Percentiles rank a stretch among this genome's conserved stretches.
Evolutionary conservation across 2,797 vertebrate genomes (phyloP).

Genomic region (Myioborus miniatus): DNA sequence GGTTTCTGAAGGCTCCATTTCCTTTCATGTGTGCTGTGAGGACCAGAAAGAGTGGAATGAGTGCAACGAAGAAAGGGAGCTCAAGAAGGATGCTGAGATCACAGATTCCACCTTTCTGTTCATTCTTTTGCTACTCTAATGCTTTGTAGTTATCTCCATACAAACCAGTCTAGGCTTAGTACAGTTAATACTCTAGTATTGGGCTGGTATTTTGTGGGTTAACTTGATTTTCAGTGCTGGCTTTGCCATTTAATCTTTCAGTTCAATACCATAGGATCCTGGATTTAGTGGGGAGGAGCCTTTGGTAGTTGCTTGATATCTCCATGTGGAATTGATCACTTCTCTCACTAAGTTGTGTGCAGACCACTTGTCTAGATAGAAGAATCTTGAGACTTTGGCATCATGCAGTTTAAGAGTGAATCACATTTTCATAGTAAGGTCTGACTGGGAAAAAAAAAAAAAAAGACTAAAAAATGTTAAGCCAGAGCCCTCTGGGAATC

Average conservation of each 20-base stretch:
- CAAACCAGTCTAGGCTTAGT: background rate
- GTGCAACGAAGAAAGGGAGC: background rate
- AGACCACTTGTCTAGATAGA: background rate
- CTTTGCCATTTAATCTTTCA: background rate
- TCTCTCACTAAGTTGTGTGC: background rate
- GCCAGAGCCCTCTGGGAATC: slow-evolving; percentile 61
- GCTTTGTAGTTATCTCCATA: background rate
- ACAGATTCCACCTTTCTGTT: background rate
- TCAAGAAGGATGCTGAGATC: background rate
- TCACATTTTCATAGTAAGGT: background rate
- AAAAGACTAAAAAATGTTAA: slow-evolving; percentile 35
- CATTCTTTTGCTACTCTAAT: background rate
- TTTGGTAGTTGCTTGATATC: background rate
- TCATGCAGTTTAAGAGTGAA: background rate
- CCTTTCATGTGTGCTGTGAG: background rate
- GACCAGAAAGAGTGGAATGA: background rate
- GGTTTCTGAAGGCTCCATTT: background rate
- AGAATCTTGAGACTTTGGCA: background rate
- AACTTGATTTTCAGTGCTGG: background rate
- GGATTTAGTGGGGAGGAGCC: background rate
- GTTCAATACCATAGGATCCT: background rate
- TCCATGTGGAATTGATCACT: background rate
- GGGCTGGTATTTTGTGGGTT: background rate
- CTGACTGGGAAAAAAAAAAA: slow-evolving; percentile 3
- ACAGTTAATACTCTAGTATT: background rate